These are phyloP conservation scores for Heptranchias perlo DNA, from an alignment of 2,113 vertebrate genomes.

Conservation along the genomic window DNA sequence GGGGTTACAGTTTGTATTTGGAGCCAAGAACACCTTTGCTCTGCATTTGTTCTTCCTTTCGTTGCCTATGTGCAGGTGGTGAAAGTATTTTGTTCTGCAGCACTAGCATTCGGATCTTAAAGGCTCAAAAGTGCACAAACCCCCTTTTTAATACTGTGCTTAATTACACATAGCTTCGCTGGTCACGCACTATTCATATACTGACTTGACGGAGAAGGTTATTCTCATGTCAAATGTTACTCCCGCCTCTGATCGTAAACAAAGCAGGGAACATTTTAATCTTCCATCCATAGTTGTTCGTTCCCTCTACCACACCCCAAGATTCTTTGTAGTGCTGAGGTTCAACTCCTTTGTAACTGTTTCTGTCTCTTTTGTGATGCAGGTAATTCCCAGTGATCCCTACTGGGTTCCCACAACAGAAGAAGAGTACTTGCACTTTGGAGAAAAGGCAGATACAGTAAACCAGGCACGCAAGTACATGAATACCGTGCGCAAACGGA, in stretches of 20 bases:
- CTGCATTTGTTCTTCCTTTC: too few relatives aligned
- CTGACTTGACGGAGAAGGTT: neutral
- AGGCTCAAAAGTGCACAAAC: neutral
- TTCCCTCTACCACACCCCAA: neutral
- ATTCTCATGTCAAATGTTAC: neutral
- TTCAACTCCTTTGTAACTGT: slow-evolving; percentile 7
- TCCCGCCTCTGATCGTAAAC: neutral
- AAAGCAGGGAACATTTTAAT: neutral
- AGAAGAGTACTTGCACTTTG: slow-evolving; percentile 95
- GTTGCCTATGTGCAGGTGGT: neutral
- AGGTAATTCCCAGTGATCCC: slow-evolving; percentile 85
- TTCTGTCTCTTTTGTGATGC: slow-evolving; percentile 14
- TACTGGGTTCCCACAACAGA: slow-evolving; percentile 96
- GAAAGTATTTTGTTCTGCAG: neutral
- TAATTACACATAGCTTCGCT: neutral
- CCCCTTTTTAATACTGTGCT: neutral
- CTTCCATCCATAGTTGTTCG: too few relatives aligned
- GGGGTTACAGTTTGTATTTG: neutral
- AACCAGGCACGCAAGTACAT: slow-evolving; percentile 92
- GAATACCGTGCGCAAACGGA: slow-evolving; percentile 82
- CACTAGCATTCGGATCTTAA: neutral
- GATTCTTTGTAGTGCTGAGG: neutral
- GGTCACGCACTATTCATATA: neutral
- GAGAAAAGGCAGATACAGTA: slow-evolving; percentile 87
- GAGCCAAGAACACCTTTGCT: neutral